Evolutionary conservation across 64 coral and sea anemone species (phyloP), one percentile per base, ranked within the genome.

Genomic region (Astreopora myriophthalma): DNA sequence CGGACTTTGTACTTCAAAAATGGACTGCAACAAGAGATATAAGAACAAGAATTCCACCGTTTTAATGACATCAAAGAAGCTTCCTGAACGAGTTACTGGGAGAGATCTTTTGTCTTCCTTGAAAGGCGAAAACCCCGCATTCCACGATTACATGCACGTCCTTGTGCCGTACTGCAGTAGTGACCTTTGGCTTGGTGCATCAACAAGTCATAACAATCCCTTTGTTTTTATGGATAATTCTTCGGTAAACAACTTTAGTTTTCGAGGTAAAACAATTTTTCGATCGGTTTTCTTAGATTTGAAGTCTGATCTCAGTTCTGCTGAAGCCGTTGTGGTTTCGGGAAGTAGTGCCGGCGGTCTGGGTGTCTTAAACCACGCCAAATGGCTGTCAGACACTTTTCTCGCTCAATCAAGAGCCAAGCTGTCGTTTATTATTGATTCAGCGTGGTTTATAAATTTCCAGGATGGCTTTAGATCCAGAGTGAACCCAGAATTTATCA

Each of bases 161-260:
- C 87, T 94, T n/a, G 92, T 94, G 7, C 92, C 92, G 11, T 94
- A 94, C 33, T 94, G 92, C 36, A 94, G 92, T 26, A 94, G 92
- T 57, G 92, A 94, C 29, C 73, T 94, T 14, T 94, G 92, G 92
- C 92, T 94, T 13, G 92, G 92, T 14, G 71, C 61, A 9, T 81
- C 86, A 48, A 82, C 79, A 26, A 3, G 10, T 20, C 31, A 48
- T 1, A 69, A 77, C 61, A 64, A 23, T 46, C 22, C 86, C 6
- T 94, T 94, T 27, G 26, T 31, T 34, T 94, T 94, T 31, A 65
- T 74, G 23, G 75, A 89, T 26, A 19, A 62, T 19, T 34, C 92
- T 48, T 86, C 78, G n/a, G 92, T 67, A 17, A 49, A 94, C 16
- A 94, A 89, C 29, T 94, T 94, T 31, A 89, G 63, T 32, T 94